Evolutionary conservation across 2,113 vertebrate genomes (phyloP), one percentile per base, ranked within the genome.

Genomic region (Falco punctatus): DNA sequence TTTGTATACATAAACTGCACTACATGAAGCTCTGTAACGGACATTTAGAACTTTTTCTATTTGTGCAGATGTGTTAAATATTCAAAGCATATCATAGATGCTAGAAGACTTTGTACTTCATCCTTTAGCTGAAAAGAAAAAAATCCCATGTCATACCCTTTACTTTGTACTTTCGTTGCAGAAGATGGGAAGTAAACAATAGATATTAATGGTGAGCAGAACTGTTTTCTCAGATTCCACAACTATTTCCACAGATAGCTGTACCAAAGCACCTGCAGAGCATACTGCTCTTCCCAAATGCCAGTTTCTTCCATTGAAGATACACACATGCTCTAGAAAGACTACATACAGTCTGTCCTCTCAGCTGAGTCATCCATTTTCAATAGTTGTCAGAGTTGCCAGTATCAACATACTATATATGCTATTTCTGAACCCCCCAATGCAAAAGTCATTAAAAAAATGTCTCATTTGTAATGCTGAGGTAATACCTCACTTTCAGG

Each of bases 331-430:
- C 24, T 49, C 40, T 44, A 78, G 44, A 95, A 93, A 95, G 42
- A 83, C 79, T 88, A 48, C 23, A 82, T 88, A 48, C 23, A 82
- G 80, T 64, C 51, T 77, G 26, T 72, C 12, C 70, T 70, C 81
- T 86, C 40, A 96, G 90, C 70, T 67, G 57, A 54, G 72, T 23
- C 33, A 97, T 72, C n/a, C 57, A 59, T 86, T 94, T 95, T 38
- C 66, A 72, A 81, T 10, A 94, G 58, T 23, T 51, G 89, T 94
- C 79, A 94, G 54, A 88, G 18, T 14, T 73, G 57, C 72, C 38
- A 75, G 52, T 70, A 78, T 91, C 40, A 88, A 73, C 61, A 71
- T 14, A 73, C 24, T 80, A 67, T 16, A 22, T 20, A 22, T 20
- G 51, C 21, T 54, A 86, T 62, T 95, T 57, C 93, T 70, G 73